phyloP scores from a whole-genome alignment of 2,797 vertebrate genomes.

The Pipistrellus pipistrellus region DNA sequence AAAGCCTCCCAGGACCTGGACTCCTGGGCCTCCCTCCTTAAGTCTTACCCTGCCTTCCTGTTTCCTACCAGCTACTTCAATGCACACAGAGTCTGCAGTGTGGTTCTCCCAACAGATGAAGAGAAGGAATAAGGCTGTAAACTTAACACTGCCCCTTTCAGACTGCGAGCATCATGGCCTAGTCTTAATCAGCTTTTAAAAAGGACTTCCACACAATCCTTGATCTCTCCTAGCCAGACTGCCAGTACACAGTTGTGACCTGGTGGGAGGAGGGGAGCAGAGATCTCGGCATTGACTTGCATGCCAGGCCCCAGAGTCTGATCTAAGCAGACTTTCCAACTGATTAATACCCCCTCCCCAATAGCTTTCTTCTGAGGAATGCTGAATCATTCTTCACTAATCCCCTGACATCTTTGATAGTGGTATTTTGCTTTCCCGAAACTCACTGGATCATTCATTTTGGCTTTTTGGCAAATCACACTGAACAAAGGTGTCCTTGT shows the following conservation, averaged over 20 bases:
- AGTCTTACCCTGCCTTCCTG: background rate
- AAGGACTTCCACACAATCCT: conserved; percentile 61
- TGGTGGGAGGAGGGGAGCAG: conserved; percentile 1
- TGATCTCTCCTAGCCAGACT: background rate
- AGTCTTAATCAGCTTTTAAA: background rate
- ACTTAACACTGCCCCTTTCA: background rate
- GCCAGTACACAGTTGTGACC: conserved; percentile 43
- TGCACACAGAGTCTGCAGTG: background rate
- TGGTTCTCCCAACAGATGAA: background rate
- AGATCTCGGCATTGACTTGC: background rate
- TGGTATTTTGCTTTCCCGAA: conserved; percentile 52
- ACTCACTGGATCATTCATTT: conserved; percentile 26
- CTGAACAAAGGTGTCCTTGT: conserved; percentile 61
- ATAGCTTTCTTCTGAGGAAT: conserved; percentile 24
- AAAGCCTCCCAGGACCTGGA: background rate
- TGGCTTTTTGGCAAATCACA: conserved; percentile 61
- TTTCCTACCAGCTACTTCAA: background rate
- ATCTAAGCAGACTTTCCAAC: background rate
- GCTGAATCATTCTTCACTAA: conserved; percentile 27
- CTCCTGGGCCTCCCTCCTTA: background rate
- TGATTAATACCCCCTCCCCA: background rate
- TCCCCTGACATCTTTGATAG: background rate
- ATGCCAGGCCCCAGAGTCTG: background rate
- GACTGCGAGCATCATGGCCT: background rate
- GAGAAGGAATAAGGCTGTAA: background rate